Evolutionary conservation across 2,113 vertebrate genomes (phyloP), one percentile per base, ranked within the genome.

Genomic region (Serinus canaria): DNA sequence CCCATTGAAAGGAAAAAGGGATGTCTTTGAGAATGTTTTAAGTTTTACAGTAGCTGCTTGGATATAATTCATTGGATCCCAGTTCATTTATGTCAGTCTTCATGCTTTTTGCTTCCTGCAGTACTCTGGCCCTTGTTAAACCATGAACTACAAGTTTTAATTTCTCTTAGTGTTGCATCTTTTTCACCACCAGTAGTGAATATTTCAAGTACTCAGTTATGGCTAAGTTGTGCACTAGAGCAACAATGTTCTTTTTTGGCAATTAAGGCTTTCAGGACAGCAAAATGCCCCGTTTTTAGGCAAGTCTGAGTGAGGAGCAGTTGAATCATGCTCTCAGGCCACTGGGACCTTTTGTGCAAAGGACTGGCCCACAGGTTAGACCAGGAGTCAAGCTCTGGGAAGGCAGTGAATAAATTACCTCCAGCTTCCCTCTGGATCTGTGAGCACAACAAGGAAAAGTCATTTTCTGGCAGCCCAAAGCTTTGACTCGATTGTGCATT

Each of bases 401-500:
- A 17, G 41, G 41, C 21, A n/a, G 13, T 9, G 46, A 8, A 28
- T 50, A 8, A 24, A 28, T 50, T 73, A 33, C 55, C 53, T 76
- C 55, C 49, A 63, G 67, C n/a, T 73, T 60, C 63, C 28, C 33
- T 33, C 43, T 37, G 35, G 17, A 20, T 59, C 78, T 66, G 0
- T 3, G 21, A 46, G 30, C 22, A 49, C 67, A 27, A 50, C 17
- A 28, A 53, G 44, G 63, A 86, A 1, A 16, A 28, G 23, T 18
- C 10, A 1, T 63, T 43, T 66, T 49, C 74, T 78, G 43, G 10
- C 2, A 2, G 33, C 58, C 44, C 31, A 16, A 28, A 55, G 20
- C 9, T 50, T 28, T 41, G 27, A 13, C 33, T 90, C 1, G 0
- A 5, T 13, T n/a, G 33, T 30, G 52, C 28, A 39, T 7, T 37